phyloP scores from a whole-genome alignment of 2,888 invertebrate species.

The Cremastinae sp. region DNA sequence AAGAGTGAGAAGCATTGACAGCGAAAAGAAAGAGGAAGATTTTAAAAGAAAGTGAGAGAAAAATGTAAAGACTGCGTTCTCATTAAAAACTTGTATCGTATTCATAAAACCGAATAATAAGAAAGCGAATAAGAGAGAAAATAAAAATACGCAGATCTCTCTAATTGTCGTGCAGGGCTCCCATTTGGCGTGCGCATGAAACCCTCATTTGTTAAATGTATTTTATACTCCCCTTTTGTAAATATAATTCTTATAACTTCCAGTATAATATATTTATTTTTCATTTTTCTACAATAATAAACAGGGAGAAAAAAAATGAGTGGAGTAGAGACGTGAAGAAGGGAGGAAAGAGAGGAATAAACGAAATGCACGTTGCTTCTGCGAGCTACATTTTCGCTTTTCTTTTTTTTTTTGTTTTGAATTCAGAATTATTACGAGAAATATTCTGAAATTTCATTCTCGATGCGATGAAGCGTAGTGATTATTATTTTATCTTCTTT shows the following conservation, averaged over 20 bases:
- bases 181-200: constrained; percentile 49
- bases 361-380: constrained; percentile 22
- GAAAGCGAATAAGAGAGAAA: background rate
- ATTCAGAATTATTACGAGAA: background rate
- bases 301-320: constrained; percentile 10
- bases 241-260: constrained; percentile 76
- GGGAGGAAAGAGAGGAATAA: constrained; percentile 26
- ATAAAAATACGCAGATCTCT: constrained; percentile 33
- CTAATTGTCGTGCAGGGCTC: constrained; percentile 44
- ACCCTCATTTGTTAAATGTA: constrained; percentile 63
- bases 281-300: constrained; percentile 64
- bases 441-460: too few relatives aligned
- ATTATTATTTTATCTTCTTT: too few relatives aligned
- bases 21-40: constrained; percentile 25
- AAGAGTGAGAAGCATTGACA: constrained; percentile 2
- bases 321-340: constrained; percentile 17
- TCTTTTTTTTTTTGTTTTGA: background rate
- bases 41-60: constrained; percentile 1
- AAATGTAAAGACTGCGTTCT: constrained; percentile 43
- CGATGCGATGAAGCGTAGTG: too few relatives aligned
- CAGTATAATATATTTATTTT: constrained; percentile 76
- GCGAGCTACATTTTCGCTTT: background rate
- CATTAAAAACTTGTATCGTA: constrained; percentile 28
- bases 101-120: constrained; percentile 23
- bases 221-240: constrained; percentile 72